Percentiles rank a stretch among this genome's conserved stretches.
Evolutionary conservation across 2,797 vertebrate species (phyloP).

Genomic region (Neosilurus mollespiculum): DNA sequence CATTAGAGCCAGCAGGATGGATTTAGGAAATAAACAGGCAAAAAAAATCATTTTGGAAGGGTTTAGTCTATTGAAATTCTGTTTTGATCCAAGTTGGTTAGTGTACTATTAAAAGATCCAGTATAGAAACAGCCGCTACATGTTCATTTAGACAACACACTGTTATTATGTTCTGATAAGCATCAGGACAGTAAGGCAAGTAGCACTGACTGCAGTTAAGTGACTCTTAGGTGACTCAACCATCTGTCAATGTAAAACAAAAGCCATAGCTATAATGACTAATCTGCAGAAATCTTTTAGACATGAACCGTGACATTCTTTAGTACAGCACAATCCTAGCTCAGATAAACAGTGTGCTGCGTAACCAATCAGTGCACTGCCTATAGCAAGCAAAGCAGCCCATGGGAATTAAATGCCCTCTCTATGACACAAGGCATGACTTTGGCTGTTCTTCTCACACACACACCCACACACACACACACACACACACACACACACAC

Average conservation of each 20-base stretch:
- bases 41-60: neutral
- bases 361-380: neutral
- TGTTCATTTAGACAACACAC: neutral
- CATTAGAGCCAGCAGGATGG: neutral
- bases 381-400: neutral
- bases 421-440: neutral
- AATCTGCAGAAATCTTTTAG: neutral
- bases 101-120: neutral
- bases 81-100: no score
- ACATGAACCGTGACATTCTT: neutral
- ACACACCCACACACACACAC: neutral
- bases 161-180: neutral
- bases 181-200: no score
- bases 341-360: neutral
- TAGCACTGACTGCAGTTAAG: neutral
- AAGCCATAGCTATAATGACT: slow-evolving; percentile 32
- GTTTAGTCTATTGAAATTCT: neutral
- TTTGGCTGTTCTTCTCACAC: slow-evolving; percentile 9
- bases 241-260: slow-evolving; percentile 20
- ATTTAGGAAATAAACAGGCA: neutral
- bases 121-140: neutral
- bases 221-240: slow-evolving; percentile 14
- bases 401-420: slow-evolving; percentile 12
- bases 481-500: neutral
- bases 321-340: neutral